phyloP scores from a whole-genome alignment of 2,888 invertebrate species.

The Melikaiella ostensackeni region DNA sequence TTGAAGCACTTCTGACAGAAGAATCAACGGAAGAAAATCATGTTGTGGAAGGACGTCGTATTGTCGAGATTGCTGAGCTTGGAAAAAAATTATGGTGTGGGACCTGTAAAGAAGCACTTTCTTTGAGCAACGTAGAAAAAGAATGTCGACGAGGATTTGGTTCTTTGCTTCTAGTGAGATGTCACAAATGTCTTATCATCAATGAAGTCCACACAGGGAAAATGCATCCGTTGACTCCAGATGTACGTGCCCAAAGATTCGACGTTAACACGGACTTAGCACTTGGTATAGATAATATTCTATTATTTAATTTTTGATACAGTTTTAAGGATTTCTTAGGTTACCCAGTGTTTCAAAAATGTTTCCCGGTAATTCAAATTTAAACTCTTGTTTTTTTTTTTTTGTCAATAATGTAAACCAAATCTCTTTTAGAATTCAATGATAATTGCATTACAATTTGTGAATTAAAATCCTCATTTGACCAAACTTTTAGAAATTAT shows the following conservation, averaged over 20 bases:
- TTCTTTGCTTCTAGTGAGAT: slow-evolving; percentile 31
- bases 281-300: background rate
- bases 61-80: slow-evolving; percentile 31
- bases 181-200: slow-evolving; percentile 38
- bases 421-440: no score
- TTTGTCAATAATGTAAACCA: no score
- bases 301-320: no score
- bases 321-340: no score
- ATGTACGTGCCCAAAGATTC: background rate
- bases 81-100: slow-evolving; percentile 40
- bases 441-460: no score
- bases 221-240: slow-evolving; percentile 2
- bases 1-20: background rate
- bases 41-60: slow-evolving; percentile 31
- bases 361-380: no score
- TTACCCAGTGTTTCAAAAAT: no score
- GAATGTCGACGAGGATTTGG: slow-evolving; percentile 40
- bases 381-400: no score
- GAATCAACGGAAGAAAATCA: background rate
- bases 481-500: no score
- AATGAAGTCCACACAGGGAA: slow-evolving; percentile 8
- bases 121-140: slow-evolving; percentile 39
- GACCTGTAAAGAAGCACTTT: slow-evolving; percentile 34
- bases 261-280: slow-evolving; percentile 12
- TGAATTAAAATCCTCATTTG: no score